Evolutionary conservation across 2,797 vertebrate genomes (phyloP).

Genomic region (Xenops minutus): DNA sequence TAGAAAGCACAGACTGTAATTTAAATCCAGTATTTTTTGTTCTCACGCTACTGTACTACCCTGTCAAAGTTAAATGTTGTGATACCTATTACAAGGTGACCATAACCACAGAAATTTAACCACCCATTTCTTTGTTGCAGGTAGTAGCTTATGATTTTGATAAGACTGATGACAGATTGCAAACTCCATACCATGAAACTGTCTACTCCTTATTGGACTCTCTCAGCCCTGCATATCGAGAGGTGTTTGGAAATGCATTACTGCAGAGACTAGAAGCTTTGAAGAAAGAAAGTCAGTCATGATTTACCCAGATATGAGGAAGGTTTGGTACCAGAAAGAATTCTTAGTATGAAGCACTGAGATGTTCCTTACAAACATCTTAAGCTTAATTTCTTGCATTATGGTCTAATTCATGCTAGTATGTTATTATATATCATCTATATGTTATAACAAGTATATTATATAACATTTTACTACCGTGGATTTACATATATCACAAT

Average conservation of each 20-base stretch:
- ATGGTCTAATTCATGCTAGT: not conserved
- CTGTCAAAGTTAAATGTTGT: not conserved
- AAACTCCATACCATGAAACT: constrained; percentile 91
- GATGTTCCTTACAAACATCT: not conserved
- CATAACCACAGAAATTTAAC: not conserved
- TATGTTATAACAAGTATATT: not conserved
- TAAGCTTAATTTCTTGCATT: constrained; percentile 44
- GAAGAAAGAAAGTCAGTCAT: constrained; percentile 85
- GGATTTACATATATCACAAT: constrained; percentile 12
- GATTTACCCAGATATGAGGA: constrained; percentile 27
- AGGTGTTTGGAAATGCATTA: constrained; percentile 94
- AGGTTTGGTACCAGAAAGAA: not conserved
- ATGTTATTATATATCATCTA: not conserved
- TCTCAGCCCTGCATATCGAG: constrained; percentile 94
- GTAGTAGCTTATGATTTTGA: constrained; percentile 93
- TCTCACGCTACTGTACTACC: not conserved
- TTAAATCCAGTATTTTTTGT: not conserved
- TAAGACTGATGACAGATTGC: constrained; percentile 86
- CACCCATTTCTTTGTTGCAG: constrained; percentile 68
- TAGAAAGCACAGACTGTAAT: not conserved
- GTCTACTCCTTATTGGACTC: constrained; percentile 95
- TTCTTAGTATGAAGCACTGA: not conserved
- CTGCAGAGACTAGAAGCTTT: constrained; percentile 92
- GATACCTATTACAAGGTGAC: not conserved
- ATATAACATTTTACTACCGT: constrained; percentile 8